These are phyloP conservation scores for Notarius lentiginosus DNA, from an alignment of 2,113 vertebrate species.

Conservation along the genomic window DNA sequence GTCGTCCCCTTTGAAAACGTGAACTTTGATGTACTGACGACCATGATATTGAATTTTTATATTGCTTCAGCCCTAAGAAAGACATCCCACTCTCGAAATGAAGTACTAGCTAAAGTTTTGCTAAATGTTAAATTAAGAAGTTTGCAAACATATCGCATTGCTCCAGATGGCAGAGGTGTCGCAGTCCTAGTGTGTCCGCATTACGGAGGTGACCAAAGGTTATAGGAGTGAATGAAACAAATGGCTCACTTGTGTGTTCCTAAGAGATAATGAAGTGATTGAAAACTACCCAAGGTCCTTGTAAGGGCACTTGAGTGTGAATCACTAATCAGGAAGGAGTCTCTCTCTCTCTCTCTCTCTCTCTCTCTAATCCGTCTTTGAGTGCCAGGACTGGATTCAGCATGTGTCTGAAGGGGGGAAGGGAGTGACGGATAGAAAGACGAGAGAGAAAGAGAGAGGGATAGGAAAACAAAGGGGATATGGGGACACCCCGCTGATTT, in stretches of 20 bases:
- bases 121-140: conserved; percentile 17
- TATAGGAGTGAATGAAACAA: conserved; percentile 36
- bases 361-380: conserved; percentile 94
- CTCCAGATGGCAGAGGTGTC: background rate
- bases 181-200: background rate
- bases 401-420: conserved; percentile 70
- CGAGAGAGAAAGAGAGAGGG: conserved; percentile 28
- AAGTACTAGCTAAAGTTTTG: background rate
- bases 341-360: background rate
- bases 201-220: conserved; percentile 31
- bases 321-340: conserved; percentile 90
- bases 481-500: conserved; percentile 96
- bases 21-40: conserved; percentile 12
- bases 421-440: conserved; percentile 20
- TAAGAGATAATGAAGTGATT: conserved; percentile 67
- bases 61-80: background rate
- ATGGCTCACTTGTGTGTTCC: conserved; percentile 25
- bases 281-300: conserved; percentile 89
- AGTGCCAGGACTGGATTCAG: conserved; percentile 89
- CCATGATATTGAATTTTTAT: conserved; percentile 21
- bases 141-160: background rate
- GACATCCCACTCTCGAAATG: background rate
- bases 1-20: conserved; percentile 9
- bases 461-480: conserved; percentile 42
- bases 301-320: conserved; percentile 90